phyloP scores from a whole-genome alignment of 2,113 vertebrate genomes.

The Delphinapterus leucas region DNA sequence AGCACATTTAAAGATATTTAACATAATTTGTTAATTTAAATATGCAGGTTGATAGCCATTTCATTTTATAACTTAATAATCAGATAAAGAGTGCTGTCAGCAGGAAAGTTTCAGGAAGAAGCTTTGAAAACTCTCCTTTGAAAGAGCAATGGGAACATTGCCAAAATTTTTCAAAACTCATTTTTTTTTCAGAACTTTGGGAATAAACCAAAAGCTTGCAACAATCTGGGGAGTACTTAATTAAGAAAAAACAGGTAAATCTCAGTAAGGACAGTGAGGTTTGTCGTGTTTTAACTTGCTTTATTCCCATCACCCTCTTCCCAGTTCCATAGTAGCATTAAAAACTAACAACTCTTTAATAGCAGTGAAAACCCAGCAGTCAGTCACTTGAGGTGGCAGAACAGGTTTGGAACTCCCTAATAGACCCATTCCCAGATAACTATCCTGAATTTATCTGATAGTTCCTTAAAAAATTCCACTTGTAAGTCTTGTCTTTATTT shows the following conservation, averaged over 20 bases:
- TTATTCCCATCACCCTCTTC: background rate
- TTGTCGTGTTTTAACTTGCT: background rate
- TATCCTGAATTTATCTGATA: background rate
- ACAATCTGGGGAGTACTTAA: background rate
- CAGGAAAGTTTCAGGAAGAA: background rate
- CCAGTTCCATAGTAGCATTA: background rate
- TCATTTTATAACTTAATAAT: background rate
- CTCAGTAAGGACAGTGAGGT: background rate
- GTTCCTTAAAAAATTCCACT: background rate
- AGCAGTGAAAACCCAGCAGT: background rate
- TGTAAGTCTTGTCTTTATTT: background rate
- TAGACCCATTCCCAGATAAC: background rate
- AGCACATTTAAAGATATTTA: background rate
- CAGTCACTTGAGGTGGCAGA: background rate
- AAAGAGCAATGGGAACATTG: background rate
- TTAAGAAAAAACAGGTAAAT: background rate
- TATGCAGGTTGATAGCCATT: background rate
- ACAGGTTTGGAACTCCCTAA: background rate
- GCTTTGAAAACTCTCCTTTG: background rate
- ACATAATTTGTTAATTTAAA: background rate
- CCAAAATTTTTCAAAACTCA: background rate
- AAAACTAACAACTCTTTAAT: background rate
- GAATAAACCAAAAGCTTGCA: background rate
- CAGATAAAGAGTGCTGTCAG: background rate
- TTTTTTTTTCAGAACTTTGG: background rate